These are phyloP conservation scores for Drosophila meridiana DNA, from an alignment of 2,888 invertebrate species.

Conservation along the genomic window DNA sequence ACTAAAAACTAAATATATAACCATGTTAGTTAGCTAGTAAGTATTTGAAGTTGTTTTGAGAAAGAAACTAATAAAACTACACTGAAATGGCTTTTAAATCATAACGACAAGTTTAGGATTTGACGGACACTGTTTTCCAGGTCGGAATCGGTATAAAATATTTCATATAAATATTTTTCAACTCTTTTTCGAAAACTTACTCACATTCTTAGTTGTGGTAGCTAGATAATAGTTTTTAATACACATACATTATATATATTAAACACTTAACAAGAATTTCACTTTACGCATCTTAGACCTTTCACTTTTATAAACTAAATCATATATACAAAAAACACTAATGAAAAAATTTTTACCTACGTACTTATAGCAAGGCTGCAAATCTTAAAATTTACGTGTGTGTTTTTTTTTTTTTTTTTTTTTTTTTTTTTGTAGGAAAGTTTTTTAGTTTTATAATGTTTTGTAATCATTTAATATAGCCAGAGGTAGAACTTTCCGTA, in stretches of 20 bases:
- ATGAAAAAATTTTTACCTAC: not conserved
- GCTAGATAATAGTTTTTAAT: conserved; percentile 6
- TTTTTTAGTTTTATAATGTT: not conserved
- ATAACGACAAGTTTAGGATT: conserved; percentile 1
- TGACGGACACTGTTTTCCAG: conserved; percentile 10
- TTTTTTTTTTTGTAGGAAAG: not conserved
- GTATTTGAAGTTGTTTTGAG: conserved; percentile 39
- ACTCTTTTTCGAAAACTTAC: conserved; percentile 3
- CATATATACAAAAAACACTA: not conserved
- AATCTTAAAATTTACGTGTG: not conserved
- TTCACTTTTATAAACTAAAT: not conserved
- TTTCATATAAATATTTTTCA: conserved; percentile 11
- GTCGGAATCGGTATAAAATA: conserved; percentile 12
- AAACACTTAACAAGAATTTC: not conserved
- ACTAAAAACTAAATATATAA: not conserved
- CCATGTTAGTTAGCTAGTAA: conserved; percentile 39
- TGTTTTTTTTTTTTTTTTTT: not conserved
- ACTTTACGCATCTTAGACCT: not conserved
- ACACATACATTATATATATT: not conserved
- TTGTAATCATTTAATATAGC: not conserved
- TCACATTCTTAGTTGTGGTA: conserved; percentile 7
- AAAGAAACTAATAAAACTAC: conserved; percentile 24
- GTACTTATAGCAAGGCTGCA: not conserved
- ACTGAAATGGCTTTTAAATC: conserved; percentile 12
- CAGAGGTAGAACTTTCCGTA: not conserved